Evolutionary conservation across 2,113 vertebrate genomes (phyloP).

Genomic region (Oenanthe oenanthe): DNA sequence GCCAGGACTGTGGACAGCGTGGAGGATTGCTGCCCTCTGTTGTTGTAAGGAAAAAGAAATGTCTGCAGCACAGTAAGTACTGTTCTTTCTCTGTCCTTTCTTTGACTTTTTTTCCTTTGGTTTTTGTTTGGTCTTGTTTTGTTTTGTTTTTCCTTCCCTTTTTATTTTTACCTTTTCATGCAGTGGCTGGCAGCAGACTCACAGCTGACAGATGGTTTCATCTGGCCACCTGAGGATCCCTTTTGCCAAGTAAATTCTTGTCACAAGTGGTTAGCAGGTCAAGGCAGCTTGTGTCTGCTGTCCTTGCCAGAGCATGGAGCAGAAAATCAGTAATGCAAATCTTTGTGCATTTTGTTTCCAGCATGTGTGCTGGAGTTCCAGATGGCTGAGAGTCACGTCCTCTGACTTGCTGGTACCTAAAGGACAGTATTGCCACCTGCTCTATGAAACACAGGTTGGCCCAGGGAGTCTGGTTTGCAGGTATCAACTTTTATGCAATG

Average conservation of each 20-base stretch:
- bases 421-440: conserved; percentile 54
- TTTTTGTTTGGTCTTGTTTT: rapidly evolving
- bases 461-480: background rate
- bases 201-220: conserved; percentile 46
- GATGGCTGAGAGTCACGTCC: conserved; percentile 6
- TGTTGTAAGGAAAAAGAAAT: conserved; percentile 16
- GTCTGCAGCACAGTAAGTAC: background rate
- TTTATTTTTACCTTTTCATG: background rate
- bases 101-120: background rate
- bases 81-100: background rate
- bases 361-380: conserved; percentile 17
- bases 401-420: background rate
- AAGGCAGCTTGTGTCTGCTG: background rate
- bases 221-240: background rate
- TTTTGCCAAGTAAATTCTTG: conserved; percentile 16
- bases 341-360: conserved; percentile 19
- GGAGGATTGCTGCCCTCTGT: conserved; percentile 67
- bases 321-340: conserved; percentile 37
- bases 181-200: background rate
- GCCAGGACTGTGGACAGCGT: background rate
- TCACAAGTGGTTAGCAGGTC: conserved; percentile 17
- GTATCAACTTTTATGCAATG: background rate
- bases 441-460: background rate
- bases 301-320: background rate
- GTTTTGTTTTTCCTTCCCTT: rapidly evolving